phyloP scores from a whole-genome alignment of 2,888 invertebrate genomes.

The Achlya flavicornis region DNA sequence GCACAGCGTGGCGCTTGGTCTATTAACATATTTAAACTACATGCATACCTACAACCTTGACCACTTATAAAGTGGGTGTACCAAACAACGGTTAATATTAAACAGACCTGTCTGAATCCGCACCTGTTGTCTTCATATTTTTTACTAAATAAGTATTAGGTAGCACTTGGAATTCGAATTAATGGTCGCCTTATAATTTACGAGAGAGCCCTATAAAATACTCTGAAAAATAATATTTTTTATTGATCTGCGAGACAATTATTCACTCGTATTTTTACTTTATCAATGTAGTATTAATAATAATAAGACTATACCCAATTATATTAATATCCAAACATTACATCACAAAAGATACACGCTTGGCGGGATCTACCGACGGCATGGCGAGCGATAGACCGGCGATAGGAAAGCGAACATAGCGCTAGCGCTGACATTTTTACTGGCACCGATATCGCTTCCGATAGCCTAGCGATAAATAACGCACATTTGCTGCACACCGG shows the following conservation, averaged over 20 bases:
- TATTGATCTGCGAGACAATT: too few species aligned
- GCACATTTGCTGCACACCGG: background rate
- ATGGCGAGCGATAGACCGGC: slow-evolving; percentile 42
- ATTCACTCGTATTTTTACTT: too few species aligned
- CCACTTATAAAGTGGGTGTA: background rate
- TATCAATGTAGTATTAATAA: background rate
- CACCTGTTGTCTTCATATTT: background rate
- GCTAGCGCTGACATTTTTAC: slow-evolving; percentile 75
- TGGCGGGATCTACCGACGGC: slow-evolving; percentile 39
- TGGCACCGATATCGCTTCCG: slow-evolving; percentile 61
- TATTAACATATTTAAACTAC: background rate
- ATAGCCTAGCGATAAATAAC: slow-evolving; percentile 54
- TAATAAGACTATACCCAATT: too few species aligned
- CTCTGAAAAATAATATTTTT: background rate
- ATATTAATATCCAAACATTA: slow-evolving; percentile 42
- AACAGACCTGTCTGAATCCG: background rate
- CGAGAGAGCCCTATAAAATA: background rate
- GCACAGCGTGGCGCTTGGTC: background rate
- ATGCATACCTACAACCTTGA: background rate
- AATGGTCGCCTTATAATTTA: background rate
- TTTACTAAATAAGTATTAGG: background rate
- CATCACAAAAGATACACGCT: slow-evolving; percentile 47
- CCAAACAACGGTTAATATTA: background rate
- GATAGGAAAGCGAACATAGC: slow-evolving; percentile 53
- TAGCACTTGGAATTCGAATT: background rate